phyloP scores from a whole-genome alignment of 2,113 vertebrate species.

The Burhinus oedicnemus region DNA sequence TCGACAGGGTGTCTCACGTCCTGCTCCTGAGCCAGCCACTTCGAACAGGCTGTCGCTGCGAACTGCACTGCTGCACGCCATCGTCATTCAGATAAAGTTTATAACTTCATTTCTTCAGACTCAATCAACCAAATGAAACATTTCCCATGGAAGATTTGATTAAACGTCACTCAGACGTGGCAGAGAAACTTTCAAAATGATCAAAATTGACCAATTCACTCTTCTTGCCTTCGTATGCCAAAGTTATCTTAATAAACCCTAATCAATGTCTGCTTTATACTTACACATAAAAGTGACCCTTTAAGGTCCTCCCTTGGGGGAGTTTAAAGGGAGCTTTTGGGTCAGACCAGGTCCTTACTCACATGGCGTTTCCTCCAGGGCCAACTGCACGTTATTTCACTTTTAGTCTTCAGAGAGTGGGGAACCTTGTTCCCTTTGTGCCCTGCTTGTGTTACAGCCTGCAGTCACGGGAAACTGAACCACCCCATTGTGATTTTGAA shows the following conservation, averaged over 20 bases:
- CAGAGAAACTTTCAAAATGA: not conserved
- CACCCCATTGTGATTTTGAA: not conserved
- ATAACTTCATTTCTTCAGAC: not conserved
- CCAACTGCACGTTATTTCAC: not conserved
- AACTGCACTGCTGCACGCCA: not conserved
- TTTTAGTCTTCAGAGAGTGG: not conserved
- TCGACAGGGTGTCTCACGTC: not conserved
- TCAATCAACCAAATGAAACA: not conserved
- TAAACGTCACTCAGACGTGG: not conserved
- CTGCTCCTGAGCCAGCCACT: not conserved
- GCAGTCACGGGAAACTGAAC: not conserved
- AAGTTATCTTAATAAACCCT: not conserved
- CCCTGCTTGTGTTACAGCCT: not conserved
- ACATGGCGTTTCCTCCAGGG: not conserved
- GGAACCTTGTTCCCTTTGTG: not conserved
- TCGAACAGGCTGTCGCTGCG: rapidly evolving
- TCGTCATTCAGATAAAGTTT: not conserved
- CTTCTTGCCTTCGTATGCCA: not conserved
- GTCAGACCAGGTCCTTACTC: not conserved
- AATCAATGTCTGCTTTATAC: not conserved
- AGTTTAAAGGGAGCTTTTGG: not conserved
- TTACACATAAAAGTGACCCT: not conserved
- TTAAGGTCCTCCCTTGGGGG: not conserved
- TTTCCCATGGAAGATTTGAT: not conserved
- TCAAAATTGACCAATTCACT: not conserved